Evolutionary conservation across 2,888 invertebrate species (phyloP).

Genomic region (Cancer borealis): DNA sequence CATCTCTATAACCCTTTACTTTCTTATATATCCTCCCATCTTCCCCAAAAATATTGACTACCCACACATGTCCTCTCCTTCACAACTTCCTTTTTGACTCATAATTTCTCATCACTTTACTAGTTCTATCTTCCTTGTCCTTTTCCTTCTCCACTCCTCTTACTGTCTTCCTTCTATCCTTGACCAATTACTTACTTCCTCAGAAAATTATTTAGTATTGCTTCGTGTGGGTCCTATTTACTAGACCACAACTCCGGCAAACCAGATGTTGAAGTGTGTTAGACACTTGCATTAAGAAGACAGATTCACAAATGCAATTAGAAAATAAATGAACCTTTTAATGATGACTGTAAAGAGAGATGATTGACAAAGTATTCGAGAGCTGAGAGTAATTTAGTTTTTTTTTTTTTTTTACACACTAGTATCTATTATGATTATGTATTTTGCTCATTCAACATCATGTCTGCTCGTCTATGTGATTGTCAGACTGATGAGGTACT

Average conservation of each 20-base stretch:
- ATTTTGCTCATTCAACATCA: neutral
- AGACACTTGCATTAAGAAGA: neutral
- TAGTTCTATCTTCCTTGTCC: neutral
- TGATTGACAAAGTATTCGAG: neutral
- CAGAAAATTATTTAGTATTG: neutral
- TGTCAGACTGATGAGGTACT: neutral
- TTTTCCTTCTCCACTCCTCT: neutral
- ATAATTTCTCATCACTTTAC: neutral
- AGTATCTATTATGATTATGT: neutral
- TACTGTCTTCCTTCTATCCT: neutral
- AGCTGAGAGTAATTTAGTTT: neutral
- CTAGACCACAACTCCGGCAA: neutral
- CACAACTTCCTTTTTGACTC: too few relatives aligned
- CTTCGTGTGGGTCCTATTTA: neutral
- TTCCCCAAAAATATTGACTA: too few relatives aligned
- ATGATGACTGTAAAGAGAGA: neutral
- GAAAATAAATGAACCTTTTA: neutral
- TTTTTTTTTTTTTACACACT: neutral
- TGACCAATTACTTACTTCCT: neutral
- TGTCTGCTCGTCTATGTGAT: neutral
- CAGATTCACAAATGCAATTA: neutral
- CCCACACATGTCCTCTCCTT: too few relatives aligned
- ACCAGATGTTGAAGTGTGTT: neutral
- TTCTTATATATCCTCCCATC: neutral
- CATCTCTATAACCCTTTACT: neutral